Base-by-base conservation (phyloP, 2,797 vertebrate genomes). In the Margarornis squamiger region DNA sequence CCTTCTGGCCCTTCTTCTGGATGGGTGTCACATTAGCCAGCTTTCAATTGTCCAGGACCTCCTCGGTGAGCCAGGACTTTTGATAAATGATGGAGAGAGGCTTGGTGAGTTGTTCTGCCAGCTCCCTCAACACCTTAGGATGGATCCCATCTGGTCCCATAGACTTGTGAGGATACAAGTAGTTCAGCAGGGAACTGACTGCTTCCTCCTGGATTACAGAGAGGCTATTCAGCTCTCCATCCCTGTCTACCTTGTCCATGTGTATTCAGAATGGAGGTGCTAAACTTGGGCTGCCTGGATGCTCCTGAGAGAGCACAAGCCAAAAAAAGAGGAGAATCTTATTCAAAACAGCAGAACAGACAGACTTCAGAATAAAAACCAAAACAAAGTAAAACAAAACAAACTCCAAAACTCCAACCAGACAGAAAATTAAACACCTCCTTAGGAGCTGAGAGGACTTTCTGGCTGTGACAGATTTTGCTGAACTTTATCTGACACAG, bases 301-400 rank as follows among this genome's bases (percentile, higher is more conserved):
- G 52, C 65, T 90, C 21, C 41, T 41, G 13, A 41, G 39, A 89
- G 20, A 57, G 34, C 22, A 23, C 21, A 43, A 67, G 36, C 49
- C 63, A 77, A 87, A 77, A 79, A 39, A 75, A 34, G 12, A 48
- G 30, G 8, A 81, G 38, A 0, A 1, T 55, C 49, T 70, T 78
- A 55, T 17, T 61, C n/a, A 73, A 84, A 84, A 87, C 15, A 67
- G 34, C 23, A 86, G 62, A 78, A 24, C 54, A 70, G 59, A 86
- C 32, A 66, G 48, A 78, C 39, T 68, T 77, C 18, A 61, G 24
- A 66, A 78, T 29, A 15, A n/a, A 34, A 30, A 45, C 21, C 3
- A 5, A 71, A 66, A 34, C 16, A 43, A 12, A 70, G 14, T 23
- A 48, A 41, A 80, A 38, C 34, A 54, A 62, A 59, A 41, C 7